Base-by-base conservation (phyloP, 2,888 invertebrate species). In the Cetonia aurata region DNA sequence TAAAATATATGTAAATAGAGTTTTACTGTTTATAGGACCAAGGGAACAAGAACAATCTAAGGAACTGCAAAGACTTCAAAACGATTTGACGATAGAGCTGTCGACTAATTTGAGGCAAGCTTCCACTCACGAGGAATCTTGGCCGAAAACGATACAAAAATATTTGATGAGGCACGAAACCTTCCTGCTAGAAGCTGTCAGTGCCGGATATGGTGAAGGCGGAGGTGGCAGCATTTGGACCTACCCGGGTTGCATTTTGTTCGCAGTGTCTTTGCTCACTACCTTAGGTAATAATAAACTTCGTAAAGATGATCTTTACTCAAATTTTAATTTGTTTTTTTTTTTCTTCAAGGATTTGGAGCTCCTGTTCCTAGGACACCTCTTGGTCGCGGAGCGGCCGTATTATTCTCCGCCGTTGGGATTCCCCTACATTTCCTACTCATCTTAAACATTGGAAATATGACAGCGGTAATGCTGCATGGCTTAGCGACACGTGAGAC, bases 361-460 rank as follows among this genome's bases (percentile, higher is more conserved):
- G 91, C 92, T 0, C 92, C 92, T 0, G 90, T 92, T 3, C 92
- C 92, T 0, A 87, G 90, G 19, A 92, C 92, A 0, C 80, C 87
- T 3, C 84, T 87, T 77, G 92, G 92, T 0, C 85, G 91, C 72
- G 88, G 87, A 1, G 86, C 89, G 0, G 89, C 90, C 0, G 84
- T 91, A 0, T 77, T 91, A 33, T 92, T 91, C 79, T 90, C 91
- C 0, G 84, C 88, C 0, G 82, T 92, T 13, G 91, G 92, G 25
- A 89, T 92, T 44, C 92, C 92, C 0, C 84, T 88, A 2, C 92
- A 92, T 79, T 87, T 92, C 72, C 88, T 90, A 71, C 83, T 92
- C 25, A 83, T 89, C 48, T 79, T 88, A 72, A 89, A 89, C 77
- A 80, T 88, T 70, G 88, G 88, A 9, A 84, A 87, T 67, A 77